Base-by-base conservation (phyloP, 2,113 vertebrate species). In the Amia ocellicauda region DNA sequence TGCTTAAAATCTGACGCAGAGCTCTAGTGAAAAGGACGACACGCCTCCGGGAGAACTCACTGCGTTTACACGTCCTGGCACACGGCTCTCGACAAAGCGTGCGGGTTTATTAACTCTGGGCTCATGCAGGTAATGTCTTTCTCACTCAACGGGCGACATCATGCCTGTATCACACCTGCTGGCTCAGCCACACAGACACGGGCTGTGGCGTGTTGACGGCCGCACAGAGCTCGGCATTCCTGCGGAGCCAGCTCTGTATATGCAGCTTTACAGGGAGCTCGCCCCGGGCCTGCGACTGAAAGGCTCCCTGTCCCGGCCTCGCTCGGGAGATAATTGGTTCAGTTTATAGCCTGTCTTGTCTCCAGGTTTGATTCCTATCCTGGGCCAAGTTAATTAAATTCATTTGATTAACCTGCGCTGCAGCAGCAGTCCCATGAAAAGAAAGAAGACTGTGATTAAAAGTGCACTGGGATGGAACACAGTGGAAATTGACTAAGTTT, bases 351-450 rank as follows among this genome's bases (percentile, higher is more conserved):
- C 74, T 82, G 81, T 72, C 80, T 80, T 80, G 75, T 86, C 77
- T 84, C 69, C 74, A 80, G 74, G 80, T 86, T 83, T 84, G 80
- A 83, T 83, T 79, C 70, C 72, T 80, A 78, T 70, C 78, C 65
- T 13, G 69, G 74, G 81, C 74, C 78, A 83, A 81, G 74, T 87
- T 86, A 87, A 89, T 89, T 87, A 85, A 88, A 88, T 85, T 74
- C 78, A 68, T 79, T 74, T 86, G 81, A 86, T 88, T 86, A 88
- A 87, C 84, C 81, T 81, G 80, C 74, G 81, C 80, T 84, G 80
- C 80, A 80, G 79, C 71, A n/a, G 14, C 64, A 78, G 68, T 80
- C 75, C 72, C 69, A 70, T 68, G 63, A 59, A 74, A 73, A 69
- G 75, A 22, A 74, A 63, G 62, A 53, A 56, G 54, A 55, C 59